Conservation (phyloP, 2,113 vertebrate genomes). For the Sciurus niger region DNA sequence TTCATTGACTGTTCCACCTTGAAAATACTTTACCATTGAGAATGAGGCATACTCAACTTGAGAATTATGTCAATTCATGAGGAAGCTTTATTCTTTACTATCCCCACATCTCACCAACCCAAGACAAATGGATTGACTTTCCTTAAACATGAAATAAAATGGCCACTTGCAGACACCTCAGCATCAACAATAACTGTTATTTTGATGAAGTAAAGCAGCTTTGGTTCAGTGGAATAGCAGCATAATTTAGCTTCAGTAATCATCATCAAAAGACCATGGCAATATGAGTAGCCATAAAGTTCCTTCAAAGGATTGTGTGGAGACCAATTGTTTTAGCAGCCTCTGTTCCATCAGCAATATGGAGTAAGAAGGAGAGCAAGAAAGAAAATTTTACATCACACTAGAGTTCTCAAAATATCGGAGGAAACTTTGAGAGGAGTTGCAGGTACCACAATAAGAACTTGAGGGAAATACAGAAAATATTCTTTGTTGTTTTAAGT, state of each 20-base stretch:
- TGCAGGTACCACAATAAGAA: background rate
- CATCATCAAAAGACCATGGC: background rate
- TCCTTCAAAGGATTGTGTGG: background rate
- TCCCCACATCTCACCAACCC: background rate
- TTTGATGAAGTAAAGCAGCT: background rate
- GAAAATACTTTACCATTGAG: constrained; percentile 28
- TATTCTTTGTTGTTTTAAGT: background rate
- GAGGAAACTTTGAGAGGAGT: background rate
- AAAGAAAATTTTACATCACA: background rate
- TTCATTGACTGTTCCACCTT: background rate
- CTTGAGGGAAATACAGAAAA: background rate
- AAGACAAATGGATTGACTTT: background rate
- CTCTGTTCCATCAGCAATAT: background rate
- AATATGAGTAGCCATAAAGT: background rate
- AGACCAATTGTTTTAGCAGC: background rate
- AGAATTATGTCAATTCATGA: background rate
- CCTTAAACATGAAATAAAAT: background rate
- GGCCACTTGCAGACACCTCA: background rate
- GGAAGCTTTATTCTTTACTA: background rate
- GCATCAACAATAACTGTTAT: background rate
- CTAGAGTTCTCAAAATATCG: background rate
- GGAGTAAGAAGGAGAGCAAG: background rate
- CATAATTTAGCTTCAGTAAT: background rate
- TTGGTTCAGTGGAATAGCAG: background rate
- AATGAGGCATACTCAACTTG: background rate